phyloP scores from a whole-genome alignment of 2,113 vertebrate genomes.

The Eublepharis macularius region DNA sequence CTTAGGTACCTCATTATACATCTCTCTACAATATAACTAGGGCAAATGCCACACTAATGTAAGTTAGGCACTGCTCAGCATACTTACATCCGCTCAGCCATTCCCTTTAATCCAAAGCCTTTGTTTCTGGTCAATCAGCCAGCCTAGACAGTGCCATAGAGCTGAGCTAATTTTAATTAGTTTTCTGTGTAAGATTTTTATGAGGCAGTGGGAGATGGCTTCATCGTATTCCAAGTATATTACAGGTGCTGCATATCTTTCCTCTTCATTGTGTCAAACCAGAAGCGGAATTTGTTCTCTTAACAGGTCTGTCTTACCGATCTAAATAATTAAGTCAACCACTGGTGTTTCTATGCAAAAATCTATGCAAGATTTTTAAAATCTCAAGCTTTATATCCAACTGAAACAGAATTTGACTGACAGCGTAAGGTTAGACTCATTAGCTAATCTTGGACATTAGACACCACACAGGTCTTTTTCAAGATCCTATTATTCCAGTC shows the following conservation, averaged over 20 bases:
- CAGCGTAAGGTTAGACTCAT: not conserved
- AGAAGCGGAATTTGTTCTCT: not conserved
- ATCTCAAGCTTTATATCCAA: not conserved
- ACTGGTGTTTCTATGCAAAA: not conserved
- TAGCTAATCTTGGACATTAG: not conserved
- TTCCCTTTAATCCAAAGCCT: constrained; percentile 20
- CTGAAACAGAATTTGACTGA: not conserved
- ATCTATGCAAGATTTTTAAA: not conserved
- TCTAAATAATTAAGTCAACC: not conserved
- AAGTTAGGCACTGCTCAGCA: constrained; percentile 17
- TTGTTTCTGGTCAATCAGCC: constrained; percentile 17
- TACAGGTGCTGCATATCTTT: not conserved
- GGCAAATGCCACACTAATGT: constrained; percentile 12
- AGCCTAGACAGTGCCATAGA: not conserved
- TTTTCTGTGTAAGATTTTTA: constrained; percentile 25
- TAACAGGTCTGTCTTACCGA: not conserved
- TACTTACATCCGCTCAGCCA: not conserved
- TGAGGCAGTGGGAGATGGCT: not conserved
- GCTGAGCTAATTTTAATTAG: constrained; percentile 37
- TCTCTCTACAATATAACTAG: not conserved
- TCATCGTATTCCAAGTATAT: not conserved
- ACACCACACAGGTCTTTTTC: not conserved
- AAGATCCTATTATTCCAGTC: not conserved
- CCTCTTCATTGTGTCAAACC: not conserved
- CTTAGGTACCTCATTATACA: constrained; percentile 33